phyloP scores from a whole-genome alignment of 2,113 vertebrate genomes.

The Axis porcinus region DNA sequence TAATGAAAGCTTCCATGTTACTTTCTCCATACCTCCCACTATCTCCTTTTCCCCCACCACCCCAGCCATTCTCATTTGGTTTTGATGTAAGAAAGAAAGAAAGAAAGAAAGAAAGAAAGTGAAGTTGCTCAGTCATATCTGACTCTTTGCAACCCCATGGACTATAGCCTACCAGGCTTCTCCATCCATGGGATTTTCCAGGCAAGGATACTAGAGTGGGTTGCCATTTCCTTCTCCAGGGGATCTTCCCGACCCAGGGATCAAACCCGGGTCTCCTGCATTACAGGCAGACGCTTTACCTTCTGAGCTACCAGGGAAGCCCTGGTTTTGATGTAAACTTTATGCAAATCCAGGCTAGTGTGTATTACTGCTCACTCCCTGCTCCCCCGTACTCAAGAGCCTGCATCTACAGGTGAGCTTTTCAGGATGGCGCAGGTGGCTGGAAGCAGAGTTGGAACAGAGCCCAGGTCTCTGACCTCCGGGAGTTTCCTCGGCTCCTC shows the following conservation, averaged over 20 bases:
- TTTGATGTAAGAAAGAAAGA: neutral
- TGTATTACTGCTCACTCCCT: neutral
- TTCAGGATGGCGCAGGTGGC: neutral
- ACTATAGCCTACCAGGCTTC: neutral
- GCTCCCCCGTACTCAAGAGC: neutral
- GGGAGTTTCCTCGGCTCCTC: neutral
- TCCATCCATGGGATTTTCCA: neutral
- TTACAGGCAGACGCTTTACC: neutral
- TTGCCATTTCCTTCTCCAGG: neutral
- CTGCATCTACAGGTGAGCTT: neutral
- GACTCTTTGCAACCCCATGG: neutral
- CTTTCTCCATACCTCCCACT: neutral
- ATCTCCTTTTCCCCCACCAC: neutral
- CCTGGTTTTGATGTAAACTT: neutral
- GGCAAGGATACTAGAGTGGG: neutral
- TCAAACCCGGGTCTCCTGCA: accelerated
- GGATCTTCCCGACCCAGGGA: neutral
- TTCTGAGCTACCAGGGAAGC: neutral
- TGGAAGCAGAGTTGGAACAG: neutral
- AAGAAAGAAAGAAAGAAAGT: neutral
- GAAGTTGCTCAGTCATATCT: neutral
- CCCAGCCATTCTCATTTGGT: neutral
- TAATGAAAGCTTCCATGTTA: neutral
- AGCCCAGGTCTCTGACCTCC: neutral
- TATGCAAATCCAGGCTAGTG: neutral